Conservation (phyloP, 1,140 invertebrate species). For the Pantala flavescens region DNA sequence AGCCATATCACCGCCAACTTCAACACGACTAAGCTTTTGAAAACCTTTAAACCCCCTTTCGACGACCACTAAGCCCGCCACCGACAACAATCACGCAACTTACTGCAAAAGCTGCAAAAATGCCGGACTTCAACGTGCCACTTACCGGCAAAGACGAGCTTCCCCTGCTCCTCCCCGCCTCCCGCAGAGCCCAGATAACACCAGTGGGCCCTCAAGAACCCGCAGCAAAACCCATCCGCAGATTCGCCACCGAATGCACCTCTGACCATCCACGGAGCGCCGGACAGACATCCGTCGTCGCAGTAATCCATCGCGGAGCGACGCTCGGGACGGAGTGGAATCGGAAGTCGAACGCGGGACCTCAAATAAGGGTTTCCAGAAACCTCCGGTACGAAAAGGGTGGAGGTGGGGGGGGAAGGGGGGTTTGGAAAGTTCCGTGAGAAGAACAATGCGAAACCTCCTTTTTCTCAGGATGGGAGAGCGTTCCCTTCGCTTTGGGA, state of each 20-base stretch:
- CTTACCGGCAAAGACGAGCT: background rate
- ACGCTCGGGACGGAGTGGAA: too few relatives aligned
- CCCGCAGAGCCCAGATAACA: background rate
- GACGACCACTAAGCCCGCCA: background rate
- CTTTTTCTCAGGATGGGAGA: background rate
- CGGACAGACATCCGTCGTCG: too few relatives aligned
- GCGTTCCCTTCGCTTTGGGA: background rate
- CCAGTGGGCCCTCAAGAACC: background rate
- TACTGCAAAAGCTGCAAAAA: background rate
- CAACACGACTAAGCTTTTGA: background rate
- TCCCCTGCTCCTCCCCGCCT: background rate
- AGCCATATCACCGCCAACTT: background rate
- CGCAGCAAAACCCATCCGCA: background rate
- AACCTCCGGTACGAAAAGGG: too few relatives aligned
- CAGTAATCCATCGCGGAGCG: too few relatives aligned
- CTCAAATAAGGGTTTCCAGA: too few relatives aligned
- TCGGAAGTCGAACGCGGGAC: too few relatives aligned
- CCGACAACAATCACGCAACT: background rate
- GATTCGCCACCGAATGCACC: background rate
- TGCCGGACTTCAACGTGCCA: background rate
- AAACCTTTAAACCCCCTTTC: background rate
- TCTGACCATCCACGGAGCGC: background rate
- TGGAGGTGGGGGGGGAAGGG: background rate
- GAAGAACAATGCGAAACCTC: background rate
- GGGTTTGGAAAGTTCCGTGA: too few relatives aligned